phyloP scores from a whole-genome alignment of 1,140 invertebrate genomes.

The Drosophila micromelanica region DNA sequence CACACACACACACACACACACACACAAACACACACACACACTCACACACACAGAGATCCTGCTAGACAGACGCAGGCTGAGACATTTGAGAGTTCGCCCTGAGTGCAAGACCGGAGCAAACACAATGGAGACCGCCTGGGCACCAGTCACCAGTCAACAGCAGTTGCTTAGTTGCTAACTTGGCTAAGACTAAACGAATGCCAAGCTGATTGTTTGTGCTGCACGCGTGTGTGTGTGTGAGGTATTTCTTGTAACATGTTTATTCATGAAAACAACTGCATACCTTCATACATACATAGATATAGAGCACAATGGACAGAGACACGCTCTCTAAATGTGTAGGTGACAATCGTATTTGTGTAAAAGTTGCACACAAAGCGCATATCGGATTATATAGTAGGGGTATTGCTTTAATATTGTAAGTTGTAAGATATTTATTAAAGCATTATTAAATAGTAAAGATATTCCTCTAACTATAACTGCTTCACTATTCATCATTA shows the following conservation, averaged over 20 bases:
- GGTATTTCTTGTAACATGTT: slow-evolving; percentile 30
- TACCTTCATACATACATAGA: not conserved
- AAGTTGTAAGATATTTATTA: no score
- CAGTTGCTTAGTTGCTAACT: slow-evolving; percentile 67
- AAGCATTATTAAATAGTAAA: no score
- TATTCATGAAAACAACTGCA: slow-evolving; percentile 36
- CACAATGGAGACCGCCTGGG: slow-evolving; percentile 62
- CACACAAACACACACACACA: slow-evolving; percentile 2
- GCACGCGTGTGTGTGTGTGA: slow-evolving; percentile 16
- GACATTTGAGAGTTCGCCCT: slow-evolving; percentile 30
- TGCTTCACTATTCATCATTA: no score
- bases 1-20: slow-evolving; percentile 6
- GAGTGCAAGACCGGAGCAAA: slow-evolving; percentile 25
- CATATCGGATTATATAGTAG: slow-evolving; percentile 3
- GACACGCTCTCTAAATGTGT: not conserved
- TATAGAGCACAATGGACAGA: not conserved
- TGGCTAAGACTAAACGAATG: slow-evolving; percentile 52
- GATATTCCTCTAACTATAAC: no score
- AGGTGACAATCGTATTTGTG: slow-evolving; percentile 14
- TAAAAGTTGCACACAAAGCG: slow-evolving; percentile 1
- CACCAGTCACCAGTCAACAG: slow-evolving; percentile 61
- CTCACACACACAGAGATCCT: no score
- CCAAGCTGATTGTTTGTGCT: slow-evolving; percentile 42
- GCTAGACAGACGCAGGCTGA: slow-evolving; percentile 13
- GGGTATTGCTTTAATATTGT: not conserved